phyloP scores from a whole-genome alignment of 2,888 invertebrate genomes.

The Megaustenia siamemsis region DNA sequence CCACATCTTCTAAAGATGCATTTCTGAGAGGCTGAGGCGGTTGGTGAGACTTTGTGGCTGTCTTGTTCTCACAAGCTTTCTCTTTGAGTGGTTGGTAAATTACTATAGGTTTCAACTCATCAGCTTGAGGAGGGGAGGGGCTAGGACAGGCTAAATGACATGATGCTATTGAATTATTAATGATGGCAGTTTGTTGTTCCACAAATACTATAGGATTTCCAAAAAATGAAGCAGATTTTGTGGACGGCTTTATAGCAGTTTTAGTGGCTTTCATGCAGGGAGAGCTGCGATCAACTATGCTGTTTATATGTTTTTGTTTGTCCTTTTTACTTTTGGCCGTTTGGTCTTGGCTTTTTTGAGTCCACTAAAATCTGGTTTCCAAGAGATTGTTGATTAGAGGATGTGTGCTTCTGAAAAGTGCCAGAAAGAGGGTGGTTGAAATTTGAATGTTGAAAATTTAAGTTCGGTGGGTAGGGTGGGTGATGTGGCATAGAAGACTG shows the following conservation, averaged over 20 bases:
- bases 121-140: conserved; percentile 20
- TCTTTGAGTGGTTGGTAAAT: conserved; percentile 25
- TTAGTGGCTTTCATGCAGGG: conserved; percentile 82
- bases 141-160: conserved; percentile 50
- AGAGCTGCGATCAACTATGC: conserved; percentile 68
- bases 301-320: conserved; percentile 63
- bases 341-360: conserved; percentile 62
- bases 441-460: conserved; percentile 34
- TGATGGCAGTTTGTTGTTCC: conserved; percentile 92
- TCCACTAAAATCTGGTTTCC: conserved; percentile 58
- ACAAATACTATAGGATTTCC: conserved; percentile 94
- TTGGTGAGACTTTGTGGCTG: too few species aligned
- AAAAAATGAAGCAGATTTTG: conserved; percentile 86
- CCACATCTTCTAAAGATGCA: neutral
- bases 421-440: conserved; percentile 18
- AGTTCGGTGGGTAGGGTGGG: conserved; percentile 26
- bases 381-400: conserved; percentile 40
- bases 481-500: neutral
- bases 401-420: conserved; percentile 34
- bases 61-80: neutral
- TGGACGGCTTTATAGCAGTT: conserved; percentile 28
- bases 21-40: neutral
- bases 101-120: neutral
- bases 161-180: conserved; percentile 79
- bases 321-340: conserved; percentile 64